phyloP scores from a whole-genome alignment of 2,113 vertebrate species.

The Phylloscopus trochilus region DNA sequence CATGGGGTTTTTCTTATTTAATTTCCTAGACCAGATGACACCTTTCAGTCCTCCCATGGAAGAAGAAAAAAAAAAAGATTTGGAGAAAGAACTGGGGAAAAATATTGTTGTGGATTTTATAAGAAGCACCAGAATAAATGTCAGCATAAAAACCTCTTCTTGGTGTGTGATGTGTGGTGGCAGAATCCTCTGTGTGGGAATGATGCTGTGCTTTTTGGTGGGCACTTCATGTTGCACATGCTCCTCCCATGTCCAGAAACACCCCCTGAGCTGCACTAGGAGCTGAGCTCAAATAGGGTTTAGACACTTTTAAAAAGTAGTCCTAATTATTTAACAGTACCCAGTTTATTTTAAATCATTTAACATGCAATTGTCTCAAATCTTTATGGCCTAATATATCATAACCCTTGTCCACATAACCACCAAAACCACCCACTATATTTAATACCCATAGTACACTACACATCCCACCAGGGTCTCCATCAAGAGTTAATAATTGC shows the following conservation, averaged over 20 bases:
- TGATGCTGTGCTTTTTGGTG: not conserved
- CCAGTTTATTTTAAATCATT: not conserved
- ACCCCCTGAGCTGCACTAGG: not conserved
- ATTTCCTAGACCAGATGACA: conserved; percentile 65
- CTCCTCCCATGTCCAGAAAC: not conserved
- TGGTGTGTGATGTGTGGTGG: not conserved
- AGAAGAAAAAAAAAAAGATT: conserved; percentile 49
- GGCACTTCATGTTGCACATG: not conserved
- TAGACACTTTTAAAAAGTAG: not conserved
- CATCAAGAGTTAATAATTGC: conserved; percentile 18
- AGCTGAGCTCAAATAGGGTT: not conserved
- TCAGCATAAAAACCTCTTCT: conserved; percentile 35
- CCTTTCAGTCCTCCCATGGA: conserved; percentile 47
- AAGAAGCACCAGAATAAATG: conserved; percentile 70
- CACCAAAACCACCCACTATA: not conserved
- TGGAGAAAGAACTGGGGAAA: conserved; percentile 55
- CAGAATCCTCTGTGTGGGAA: not conserved
- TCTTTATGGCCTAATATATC: not conserved
- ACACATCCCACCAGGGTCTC: not conserved
- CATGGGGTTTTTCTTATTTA: conserved; percentile 2
- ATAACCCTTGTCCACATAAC: conserved; percentile 1
- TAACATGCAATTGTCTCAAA: not conserved
- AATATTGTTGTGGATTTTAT: conserved; percentile 72
- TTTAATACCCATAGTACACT: not conserved
- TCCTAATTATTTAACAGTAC: not conserved